Evolutionary conservation across 2,888 invertebrate species (phyloP), one percentile per base, ranked within the genome.

Genomic region (Zelleria hepariella): DNA sequence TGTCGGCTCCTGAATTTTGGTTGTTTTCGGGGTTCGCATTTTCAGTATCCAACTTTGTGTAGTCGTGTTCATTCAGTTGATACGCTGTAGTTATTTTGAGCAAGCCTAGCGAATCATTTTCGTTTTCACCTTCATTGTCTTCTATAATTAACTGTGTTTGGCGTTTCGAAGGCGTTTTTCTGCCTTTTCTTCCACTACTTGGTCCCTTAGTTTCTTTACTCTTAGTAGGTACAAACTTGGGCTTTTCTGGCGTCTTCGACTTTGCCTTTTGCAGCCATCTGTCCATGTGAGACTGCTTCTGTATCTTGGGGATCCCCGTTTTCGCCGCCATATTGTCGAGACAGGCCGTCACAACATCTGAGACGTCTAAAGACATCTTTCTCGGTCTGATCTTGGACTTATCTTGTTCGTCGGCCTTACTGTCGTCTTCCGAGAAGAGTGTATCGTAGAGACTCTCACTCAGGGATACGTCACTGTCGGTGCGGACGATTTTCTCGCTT

Each of bases 261-360:
- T 89, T 89, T 0, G 89, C 89, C 71, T 89, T 89, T 57, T 86
- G 84, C 6, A 89, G 68, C 89, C 89, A 89, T 51, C 83, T 74
- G 60, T 89, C 89, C 89, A 89, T 89, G 60, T 89, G 89, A 0
- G 89, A 86, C 65, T 89, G 89, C 60, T 72, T 82, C 68, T 87
- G 84, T 7, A 89, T 86, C 66, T 81, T 86, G 0, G 81, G 81
- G n/a, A 85, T 85, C 25, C 88, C 89, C 26, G 86, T 82, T 71
- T 87, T 88, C 2, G 87, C 86, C 0, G 86, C 88, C 81, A 89
- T 89, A 63, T 86, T 85, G 61, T 89, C 88, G 0, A 89, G 71
- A 60, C 88, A 88, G 2, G 88, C 88, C 20, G 86, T 88, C 1
- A 89, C 86, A 0, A 89, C 85, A 48, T 89, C 86, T 3, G 85